Conservation (phyloP, 2,797 vertebrate genomes). For the Acanthurus tractus region DNA sequence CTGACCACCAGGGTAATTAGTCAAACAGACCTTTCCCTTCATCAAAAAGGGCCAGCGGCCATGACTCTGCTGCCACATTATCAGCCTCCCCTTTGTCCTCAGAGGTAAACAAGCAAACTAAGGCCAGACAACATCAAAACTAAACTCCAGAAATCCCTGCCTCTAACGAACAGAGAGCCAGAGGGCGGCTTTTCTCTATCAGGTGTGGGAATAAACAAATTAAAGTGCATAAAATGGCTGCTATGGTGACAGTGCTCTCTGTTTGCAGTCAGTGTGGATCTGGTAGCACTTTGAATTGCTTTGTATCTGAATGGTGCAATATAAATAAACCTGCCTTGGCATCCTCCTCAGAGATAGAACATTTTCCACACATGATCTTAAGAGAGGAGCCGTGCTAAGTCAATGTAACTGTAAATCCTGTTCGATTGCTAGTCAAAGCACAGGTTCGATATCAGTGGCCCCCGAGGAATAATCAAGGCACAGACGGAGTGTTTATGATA, state of each 20-base stretch:
- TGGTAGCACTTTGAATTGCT: too few relatives aligned
- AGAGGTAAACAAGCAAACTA: constrained; percentile 77
- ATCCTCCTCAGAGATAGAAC: constrained; percentile 6
- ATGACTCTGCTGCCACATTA: constrained; percentile 77
- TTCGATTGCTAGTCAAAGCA: constrained; percentile 51
- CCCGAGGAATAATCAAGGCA: constrained; percentile 54
- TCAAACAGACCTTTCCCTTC: constrained; percentile 77
- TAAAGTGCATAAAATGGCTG: constrained; percentile 55
- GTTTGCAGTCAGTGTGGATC: constrained; percentile 25
- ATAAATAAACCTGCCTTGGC: too few relatives aligned
- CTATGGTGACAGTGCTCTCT: constrained; percentile 23
- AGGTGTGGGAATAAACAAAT: constrained; percentile 59
- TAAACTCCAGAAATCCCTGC: constrained; percentile 67
- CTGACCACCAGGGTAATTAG: constrained; percentile 79
- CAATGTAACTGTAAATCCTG: constrained; percentile 48
- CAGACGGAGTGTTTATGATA: constrained; percentile 74
- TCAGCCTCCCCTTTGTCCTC: constrained; percentile 72
- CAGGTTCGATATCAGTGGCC: constrained; percentile 42
- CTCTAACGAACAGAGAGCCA: constrained; percentile 63
- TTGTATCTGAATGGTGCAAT: too few relatives aligned
- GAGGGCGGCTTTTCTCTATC: constrained; percentile 58
- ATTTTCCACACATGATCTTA: constrained; percentile 41
- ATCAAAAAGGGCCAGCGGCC: constrained; percentile 78
- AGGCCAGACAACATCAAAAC: constrained; percentile 74
- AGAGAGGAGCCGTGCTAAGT: constrained; percentile 22